These are phyloP conservation scores for Ploceus nigricollis DNA, from an alignment of 2,113 vertebrate genomes.

Conservation along the genomic window DNA sequence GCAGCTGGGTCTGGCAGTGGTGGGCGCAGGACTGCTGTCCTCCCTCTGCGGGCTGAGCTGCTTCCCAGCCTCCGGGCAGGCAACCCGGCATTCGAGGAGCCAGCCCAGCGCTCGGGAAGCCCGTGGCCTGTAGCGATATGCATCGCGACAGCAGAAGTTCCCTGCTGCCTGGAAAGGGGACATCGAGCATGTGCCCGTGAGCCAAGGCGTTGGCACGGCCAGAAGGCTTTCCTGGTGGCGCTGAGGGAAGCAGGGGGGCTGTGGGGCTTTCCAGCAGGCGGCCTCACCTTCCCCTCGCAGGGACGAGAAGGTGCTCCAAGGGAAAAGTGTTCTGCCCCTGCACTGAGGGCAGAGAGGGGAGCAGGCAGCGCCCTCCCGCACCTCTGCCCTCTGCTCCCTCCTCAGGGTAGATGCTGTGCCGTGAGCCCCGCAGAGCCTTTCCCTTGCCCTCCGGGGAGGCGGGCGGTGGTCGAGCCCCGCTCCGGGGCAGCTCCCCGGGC, in stretches of 20 bases:
- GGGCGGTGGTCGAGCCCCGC: not conserved
- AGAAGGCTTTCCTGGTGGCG: not conserved
- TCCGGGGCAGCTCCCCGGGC: not conserved
- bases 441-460: too few relatives aligned
- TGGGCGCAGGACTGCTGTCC: not conserved
- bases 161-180: not conserved
- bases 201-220: not conserved
- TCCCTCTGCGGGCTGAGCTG: not conserved
- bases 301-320: not conserved
- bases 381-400: not conserved
- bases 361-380: not conserved
- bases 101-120: not conserved
- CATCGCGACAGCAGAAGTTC: not conserved
- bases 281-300: not conserved
- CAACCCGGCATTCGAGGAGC: not conserved
- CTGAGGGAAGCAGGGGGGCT: not conserved
- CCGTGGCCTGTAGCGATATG: not conserved
- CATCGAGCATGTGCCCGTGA: not conserved
- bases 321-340: not conserved
- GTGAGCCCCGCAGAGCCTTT: not conserved
- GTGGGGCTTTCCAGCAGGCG: not conserved
- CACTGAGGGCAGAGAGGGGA: not conserved
- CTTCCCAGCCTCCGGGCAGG: not conserved
- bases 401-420: not conserved
- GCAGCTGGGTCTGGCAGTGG: not conserved